These are phyloP conservation scores for Aurelia aurita DNA, from an alignment of 30 jellyfish, hydroid and myxozoan species.

Conservation along the genomic window DNA sequence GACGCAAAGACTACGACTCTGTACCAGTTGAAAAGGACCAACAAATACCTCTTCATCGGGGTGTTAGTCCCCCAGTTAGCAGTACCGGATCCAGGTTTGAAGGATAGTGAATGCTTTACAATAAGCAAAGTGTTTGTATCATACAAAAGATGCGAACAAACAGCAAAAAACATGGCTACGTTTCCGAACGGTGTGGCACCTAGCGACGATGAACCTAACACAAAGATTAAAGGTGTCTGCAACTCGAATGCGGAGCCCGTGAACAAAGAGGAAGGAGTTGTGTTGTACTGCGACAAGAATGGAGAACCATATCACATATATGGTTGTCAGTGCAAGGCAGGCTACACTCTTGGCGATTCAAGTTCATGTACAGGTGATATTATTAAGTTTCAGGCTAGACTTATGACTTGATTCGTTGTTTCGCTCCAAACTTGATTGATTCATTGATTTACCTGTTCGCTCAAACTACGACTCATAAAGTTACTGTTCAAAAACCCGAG, in stretches of 20 bases:
- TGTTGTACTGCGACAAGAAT: slow-evolving; percentile 2
- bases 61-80: background rate
- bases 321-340: slow-evolving; percentile 46
- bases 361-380: slow-evolving; percentile 6
- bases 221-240: slow-evolving; percentile 9
- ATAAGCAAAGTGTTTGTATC: slow-evolving; percentile 6
- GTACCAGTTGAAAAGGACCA: background rate
- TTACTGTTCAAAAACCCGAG: too few relatives aligned
- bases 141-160: slow-evolving; percentile 8
- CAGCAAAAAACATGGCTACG: slow-evolving; percentile 4
- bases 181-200: slow-evolving; percentile 38
- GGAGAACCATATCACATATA: background rate
- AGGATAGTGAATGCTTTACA: slow-evolving; percentile 16
- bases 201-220: background rate
- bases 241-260: slow-evolving; percentile 22
- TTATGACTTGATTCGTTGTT: too few relatives aligned
- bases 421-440: too few relatives aligned
- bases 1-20: background rate
- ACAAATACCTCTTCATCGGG: slow-evolving; percentile 5
- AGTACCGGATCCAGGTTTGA: slow-evolving; percentile 3
- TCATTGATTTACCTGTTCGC: too few relatives aligned
- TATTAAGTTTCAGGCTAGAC: too few relatives aligned
- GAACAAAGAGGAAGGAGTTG: background rate
- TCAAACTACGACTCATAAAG: too few relatives aligned
- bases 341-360: slow-evolving; percentile 3